These are phyloP conservation scores for Magallana angulata DNA, from an alignment of 1,140 invertebrate genomes.

Conservation along the genomic window DNA sequence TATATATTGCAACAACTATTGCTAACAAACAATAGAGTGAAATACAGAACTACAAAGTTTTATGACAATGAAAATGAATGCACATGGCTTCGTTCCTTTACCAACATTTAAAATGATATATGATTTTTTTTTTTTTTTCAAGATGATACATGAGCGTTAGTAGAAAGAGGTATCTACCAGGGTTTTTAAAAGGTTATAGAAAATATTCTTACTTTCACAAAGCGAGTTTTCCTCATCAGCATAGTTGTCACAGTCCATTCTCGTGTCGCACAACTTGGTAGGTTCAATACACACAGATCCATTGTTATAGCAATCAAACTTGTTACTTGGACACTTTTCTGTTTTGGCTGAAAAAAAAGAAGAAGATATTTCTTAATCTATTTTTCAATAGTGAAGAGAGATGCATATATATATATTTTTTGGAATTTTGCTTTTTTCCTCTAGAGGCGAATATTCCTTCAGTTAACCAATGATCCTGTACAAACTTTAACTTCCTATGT, in stretches of 20 bases:
- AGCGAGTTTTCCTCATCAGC: slow-evolving; percentile 62
- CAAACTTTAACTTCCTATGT: no score
- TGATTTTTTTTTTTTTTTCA: neutral
- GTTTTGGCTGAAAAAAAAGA: neutral
- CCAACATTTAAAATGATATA: slow-evolving; percentile 1
- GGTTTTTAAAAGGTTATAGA: neutral
- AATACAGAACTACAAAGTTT: neutral
- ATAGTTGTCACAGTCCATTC: slow-evolving; percentile 68
- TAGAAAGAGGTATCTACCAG: neutral
- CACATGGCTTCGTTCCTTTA: neutral
- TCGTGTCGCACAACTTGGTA: slow-evolving; percentile 68
- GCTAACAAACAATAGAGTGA: neutral
- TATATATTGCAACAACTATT: neutral
- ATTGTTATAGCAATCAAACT: slow-evolving; percentile 68
- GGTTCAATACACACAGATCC: slow-evolving; percentile 66
- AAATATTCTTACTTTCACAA: slow-evolving; percentile 62
- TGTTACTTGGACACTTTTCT: neutral
- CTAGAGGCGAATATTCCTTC: no score
- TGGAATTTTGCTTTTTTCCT: no score
- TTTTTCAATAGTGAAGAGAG: no score
- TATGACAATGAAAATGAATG: slow-evolving; percentile 7
- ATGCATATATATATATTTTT: no score
- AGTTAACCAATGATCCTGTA: no score
- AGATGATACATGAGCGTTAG: slow-evolving; percentile 21
- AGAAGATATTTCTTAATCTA: neutral